Percentiles rank a stretch among this genome's conserved stretches.
Evolutionary conservation across 2,888 invertebrate genomes (phyloP).

Genomic region (Reticulitermes lucifugus): DNA sequence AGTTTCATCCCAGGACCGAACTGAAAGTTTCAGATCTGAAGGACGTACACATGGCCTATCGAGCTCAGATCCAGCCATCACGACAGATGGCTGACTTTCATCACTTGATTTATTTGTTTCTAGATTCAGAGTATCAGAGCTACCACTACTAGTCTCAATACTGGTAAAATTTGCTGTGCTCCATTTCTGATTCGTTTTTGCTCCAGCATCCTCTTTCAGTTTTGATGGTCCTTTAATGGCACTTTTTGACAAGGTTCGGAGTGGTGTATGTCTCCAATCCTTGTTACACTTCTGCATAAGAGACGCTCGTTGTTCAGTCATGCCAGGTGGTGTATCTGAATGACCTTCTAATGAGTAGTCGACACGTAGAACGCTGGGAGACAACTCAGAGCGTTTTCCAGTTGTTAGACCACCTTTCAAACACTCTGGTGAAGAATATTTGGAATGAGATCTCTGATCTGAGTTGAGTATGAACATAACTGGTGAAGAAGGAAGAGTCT

Average conservation of each 20-base stretch:
- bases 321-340: conserved; percentile 24
- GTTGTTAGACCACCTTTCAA: background rate
- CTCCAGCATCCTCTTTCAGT: background rate
- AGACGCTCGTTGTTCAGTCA: conserved; percentile 11
- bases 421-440: background rate
- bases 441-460: background rate
- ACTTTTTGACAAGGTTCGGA: conserved; percentile 6
- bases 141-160: conserved; percentile 54
- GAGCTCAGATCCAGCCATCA: background rate
- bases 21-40: conserved; percentile 49
- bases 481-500: conserved; percentile 36
- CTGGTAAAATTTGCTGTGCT: background rate
- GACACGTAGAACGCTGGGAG: conserved; percentile 60
- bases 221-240: background rate
- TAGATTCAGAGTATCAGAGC: conserved; percentile 57
- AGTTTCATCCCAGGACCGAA: conserved; percentile 46
- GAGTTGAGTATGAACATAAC: background rate
- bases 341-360: conserved; percentile 57
- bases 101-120: conserved; percentile 51
- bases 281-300: background rate
- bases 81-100: conserved; percentile 3
- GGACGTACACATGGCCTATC: conserved; percentile 40
- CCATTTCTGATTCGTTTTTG: background rate
- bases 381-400: conserved; percentile 46
- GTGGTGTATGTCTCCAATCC: background rate